Evolutionary conservation across 2,113 vertebrate genomes (phyloP).

Genomic region (Oreocharis arfaki): DNA sequence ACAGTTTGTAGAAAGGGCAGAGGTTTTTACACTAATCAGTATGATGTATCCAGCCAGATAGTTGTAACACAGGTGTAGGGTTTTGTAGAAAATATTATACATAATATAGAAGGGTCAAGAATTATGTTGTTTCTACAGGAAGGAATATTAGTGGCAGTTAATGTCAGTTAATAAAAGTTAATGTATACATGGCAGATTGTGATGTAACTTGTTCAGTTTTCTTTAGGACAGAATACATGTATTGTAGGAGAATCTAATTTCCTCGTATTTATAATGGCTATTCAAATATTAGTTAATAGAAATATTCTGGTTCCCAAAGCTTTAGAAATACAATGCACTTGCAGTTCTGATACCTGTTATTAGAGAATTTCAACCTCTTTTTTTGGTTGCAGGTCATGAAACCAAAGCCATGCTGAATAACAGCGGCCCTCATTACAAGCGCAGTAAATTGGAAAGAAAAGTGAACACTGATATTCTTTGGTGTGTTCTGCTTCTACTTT

Average conservation of each 20-base stretch:
- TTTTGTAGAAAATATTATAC: background rate
- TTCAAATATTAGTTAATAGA: background rate
- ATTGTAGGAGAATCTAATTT: background rate
- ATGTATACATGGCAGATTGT: background rate
- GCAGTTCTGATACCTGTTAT: background rate
- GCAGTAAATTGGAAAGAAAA: constrained; percentile 86
- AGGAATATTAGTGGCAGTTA: background rate
- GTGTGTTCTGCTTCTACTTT: constrained; percentile 86
- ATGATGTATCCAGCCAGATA: background rate
- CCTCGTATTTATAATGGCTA: background rate
- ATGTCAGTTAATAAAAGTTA: background rate
- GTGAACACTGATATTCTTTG: constrained; percentile 88
- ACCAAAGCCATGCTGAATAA: constrained; percentile 98
- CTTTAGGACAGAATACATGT: background rate
- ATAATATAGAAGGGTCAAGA: background rate
- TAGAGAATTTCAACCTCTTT: background rate
- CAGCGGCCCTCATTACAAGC: constrained; percentile 85
- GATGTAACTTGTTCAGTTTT: background rate
- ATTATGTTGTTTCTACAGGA: background rate
- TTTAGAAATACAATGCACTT: background rate
- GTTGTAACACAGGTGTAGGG: background rate
- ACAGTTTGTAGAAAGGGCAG: background rate
- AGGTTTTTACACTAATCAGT: background rate
- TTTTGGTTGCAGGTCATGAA: constrained; percentile 83
- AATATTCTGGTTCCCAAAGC: background rate